phyloP scores from a whole-genome alignment of 2,888 invertebrate genomes.

The Lysandra bellargus region DNA sequence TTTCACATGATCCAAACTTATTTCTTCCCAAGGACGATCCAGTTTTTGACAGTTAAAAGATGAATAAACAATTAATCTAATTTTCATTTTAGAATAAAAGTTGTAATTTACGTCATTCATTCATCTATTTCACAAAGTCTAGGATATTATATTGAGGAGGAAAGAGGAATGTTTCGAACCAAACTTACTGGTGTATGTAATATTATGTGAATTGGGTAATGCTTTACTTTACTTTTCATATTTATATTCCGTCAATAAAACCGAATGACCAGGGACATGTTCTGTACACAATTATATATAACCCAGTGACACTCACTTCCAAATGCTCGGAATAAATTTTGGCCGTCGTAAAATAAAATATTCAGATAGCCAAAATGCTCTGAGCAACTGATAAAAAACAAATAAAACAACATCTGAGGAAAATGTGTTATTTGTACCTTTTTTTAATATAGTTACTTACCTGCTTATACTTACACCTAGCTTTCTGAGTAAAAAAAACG shows the following conservation, averaged over 20 bases:
- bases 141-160: not conserved
- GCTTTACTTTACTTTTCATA: not conserved
- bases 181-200: not conserved
- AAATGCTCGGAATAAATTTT: conserved; percentile 7
- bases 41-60: too few species aligned
- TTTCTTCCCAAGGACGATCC: too few species aligned
- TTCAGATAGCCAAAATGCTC: conserved; percentile 18
- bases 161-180: not conserved
- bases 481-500: not conserved
- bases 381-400: conserved; percentile 14
- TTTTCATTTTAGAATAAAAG: too few species aligned
- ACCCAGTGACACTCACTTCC: conserved; percentile 1
- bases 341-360: conserved; percentile 11
- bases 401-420: not conserved
- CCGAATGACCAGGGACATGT: not conserved
- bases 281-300: conserved; percentile 12
- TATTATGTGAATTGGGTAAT: not conserved
- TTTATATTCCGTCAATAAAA: not conserved
- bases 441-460: not conserved
- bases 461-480: not conserved
- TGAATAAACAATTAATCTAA: too few species aligned
- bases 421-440: not conserved
- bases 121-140: not conserved
- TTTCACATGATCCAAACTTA: too few species aligned
- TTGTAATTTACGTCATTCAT: too few species aligned